Percentiles rank a stretch among this genome's conserved stretches.
Conservation (phyloP, 2,888 invertebrate genomes). For the Lomographa bimaculata region DNA sequence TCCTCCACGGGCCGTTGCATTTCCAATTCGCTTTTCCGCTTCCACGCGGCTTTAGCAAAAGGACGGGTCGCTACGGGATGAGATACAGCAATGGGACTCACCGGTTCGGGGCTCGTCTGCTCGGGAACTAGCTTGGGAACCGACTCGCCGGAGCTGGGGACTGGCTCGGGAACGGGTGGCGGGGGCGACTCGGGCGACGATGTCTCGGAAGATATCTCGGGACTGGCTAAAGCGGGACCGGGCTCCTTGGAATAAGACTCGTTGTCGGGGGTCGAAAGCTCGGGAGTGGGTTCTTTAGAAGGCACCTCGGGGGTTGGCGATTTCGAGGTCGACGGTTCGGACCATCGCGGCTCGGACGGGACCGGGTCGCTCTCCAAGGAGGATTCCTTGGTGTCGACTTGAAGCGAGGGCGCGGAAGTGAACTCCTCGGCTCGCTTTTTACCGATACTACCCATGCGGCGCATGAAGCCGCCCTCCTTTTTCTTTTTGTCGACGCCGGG, state of each 20-base stretch:
- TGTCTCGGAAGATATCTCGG: constrained; percentile 21
- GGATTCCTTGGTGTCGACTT: constrained; percentile 39
- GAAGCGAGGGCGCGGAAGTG: constrained; percentile 42
- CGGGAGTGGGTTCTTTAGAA: constrained; percentile 18
- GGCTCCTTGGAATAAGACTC: constrained; percentile 2
- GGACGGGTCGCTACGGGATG: constrained; percentile 80
- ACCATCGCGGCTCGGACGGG: constrained; percentile 7
- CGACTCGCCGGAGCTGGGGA: constrained; percentile 6
- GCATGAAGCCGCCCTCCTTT: constrained; percentile 61
- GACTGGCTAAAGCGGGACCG: constrained; percentile 4
- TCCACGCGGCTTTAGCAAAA: constrained; percentile 82
- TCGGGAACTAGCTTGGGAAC: constrained; percentile 30
- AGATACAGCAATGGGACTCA: constrained; percentile 69
- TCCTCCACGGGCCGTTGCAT: constrained; percentile 74
- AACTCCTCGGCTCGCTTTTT: constrained; percentile 58
- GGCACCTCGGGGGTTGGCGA: constrained; percentile 19
- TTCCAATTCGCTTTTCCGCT: constrained; percentile 59
- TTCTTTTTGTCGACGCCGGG: constrained; percentile 68
- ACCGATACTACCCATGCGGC: constrained; percentile 72
- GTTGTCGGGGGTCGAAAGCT: constrained; percentile 13
- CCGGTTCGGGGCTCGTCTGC: constrained; percentile 41
- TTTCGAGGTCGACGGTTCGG: constrained; percentile 12
- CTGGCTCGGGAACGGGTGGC: constrained; percentile 6
- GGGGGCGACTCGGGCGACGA: constrained; percentile 25
- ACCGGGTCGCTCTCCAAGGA: constrained; percentile 26